phyloP scores from a whole-genome alignment of 2,113 vertebrate genomes.

The Circaetus cinerascens region DNA sequence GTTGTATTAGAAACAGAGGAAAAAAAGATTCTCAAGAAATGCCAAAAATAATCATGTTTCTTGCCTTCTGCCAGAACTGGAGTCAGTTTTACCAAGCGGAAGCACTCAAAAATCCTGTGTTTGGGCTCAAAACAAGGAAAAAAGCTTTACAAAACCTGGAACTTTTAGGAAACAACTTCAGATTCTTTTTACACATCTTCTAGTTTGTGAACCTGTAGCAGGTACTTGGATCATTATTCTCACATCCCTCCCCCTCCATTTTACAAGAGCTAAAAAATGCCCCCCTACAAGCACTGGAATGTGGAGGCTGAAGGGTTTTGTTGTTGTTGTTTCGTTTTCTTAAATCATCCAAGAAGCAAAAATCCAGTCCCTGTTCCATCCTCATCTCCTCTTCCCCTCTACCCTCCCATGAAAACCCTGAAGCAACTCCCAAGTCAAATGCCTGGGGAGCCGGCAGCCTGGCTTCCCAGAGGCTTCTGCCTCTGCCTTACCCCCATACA shows the following conservation, averaged over 20 bases:
- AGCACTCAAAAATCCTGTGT: neutral
- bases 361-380: neutral
- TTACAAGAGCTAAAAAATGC: constrained; percentile 47
- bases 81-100: constrained; percentile 16
- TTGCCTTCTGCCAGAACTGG: neutral
- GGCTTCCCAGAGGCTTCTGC: neutral
- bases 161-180: neutral
- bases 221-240: neutral
- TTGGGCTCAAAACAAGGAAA: neutral
- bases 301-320: neutral
- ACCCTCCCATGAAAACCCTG: neutral
- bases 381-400: neutral
- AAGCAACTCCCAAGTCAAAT: neutral
- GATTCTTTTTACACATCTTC: neutral
- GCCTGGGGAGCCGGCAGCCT: neutral
- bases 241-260: neutral
- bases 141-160: neutral
- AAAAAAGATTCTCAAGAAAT: neutral
- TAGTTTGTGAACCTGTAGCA: neutral
- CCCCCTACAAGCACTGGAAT: constrained; percentile 57
- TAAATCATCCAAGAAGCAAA: neutral
- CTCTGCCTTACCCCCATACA: neutral
- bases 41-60: constrained; percentile 26
- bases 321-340: neutral
- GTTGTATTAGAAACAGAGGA: neutral